Evolutionary conservation across 2,888 invertebrate species (phyloP).

Genomic region (Limnephilus lunatus): DNA sequence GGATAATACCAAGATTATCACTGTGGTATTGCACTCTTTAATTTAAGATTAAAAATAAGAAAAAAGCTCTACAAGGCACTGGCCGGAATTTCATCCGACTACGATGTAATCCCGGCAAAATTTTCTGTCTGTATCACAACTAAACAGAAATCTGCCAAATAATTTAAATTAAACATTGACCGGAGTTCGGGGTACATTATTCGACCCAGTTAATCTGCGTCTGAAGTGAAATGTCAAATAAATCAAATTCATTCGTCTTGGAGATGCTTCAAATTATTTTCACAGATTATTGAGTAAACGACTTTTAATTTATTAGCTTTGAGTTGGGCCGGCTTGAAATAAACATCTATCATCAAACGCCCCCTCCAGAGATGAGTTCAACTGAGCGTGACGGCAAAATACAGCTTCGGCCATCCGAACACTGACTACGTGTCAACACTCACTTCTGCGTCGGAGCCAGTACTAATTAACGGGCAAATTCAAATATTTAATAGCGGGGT

Average conservation of each 20-base stretch:
- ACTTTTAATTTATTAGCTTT: slow-evolving; percentile 2
- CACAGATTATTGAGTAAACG: slow-evolving; percentile 41
- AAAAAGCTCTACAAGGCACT: neutral
- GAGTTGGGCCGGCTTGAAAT: slow-evolving; percentile 21
- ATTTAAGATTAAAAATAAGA: too few species aligned
- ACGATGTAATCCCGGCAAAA: too few species aligned
- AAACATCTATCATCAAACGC: slow-evolving; percentile 26
- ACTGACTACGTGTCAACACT: slow-evolving; percentile 11
- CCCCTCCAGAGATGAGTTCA: slow-evolving; percentile 9
- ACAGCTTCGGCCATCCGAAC: neutral
- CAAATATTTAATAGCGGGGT: neutral
- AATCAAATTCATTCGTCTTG: neutral
- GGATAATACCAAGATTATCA: too few species aligned
- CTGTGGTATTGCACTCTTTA: too few species aligned
- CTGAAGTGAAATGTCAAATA: neutral
- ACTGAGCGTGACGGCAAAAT: slow-evolving; percentile 28
- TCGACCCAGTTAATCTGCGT: neutral
- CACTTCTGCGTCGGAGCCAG: neutral
- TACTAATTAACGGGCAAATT: neutral
- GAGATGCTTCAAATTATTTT: neutral
- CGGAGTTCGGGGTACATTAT: neutral
- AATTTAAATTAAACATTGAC: neutral
- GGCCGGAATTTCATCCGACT: too few species aligned
- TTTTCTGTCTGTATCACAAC: neutral
- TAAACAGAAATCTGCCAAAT: neutral